Percentiles rank a stretch among this genome's conserved stretches.
Conservation (phyloP, 2,888 invertebrate species). For the Acrobeloides nanus region DNA sequence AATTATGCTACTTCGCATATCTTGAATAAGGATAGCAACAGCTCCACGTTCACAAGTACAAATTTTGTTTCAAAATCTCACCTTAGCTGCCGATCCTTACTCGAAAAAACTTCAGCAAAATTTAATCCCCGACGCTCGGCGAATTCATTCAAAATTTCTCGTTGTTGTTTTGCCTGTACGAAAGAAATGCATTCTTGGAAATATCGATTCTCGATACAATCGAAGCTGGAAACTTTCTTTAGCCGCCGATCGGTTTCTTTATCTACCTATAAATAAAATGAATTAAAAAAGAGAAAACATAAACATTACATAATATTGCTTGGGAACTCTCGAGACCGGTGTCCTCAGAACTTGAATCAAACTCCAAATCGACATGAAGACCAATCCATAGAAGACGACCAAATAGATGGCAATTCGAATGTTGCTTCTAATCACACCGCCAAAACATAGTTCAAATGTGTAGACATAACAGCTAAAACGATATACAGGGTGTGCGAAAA, state of each 20-base stretch:
- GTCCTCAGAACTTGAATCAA: conserved; percentile 26
- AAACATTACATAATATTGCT: conserved; percentile 18
- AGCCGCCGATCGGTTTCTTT: conserved; percentile 24
- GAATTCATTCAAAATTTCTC: conserved; percentile 22
- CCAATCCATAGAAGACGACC: conserved; percentile 21
- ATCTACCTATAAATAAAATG: conserved; percentile 11
- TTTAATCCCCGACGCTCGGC: conserved; percentile 5
- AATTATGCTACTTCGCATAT: no score
- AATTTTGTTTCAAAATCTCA: no score
- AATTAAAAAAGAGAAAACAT: neutral
- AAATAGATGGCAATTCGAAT: conserved; percentile 24
- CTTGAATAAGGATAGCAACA: no score
- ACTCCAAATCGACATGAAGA: conserved; percentile 32
- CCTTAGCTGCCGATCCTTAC: no score
- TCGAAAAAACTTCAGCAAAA: conserved; percentile 21
- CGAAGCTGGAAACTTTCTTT: conserved; percentile 28
- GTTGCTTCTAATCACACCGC: conserved; percentile 7
- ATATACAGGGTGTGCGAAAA: no score
- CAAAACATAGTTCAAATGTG: conserved; percentile 17
- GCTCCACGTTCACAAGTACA: no score
- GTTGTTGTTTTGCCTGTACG: conserved; percentile 19
- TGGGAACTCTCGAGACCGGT: conserved; percentile 27
- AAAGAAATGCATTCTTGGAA: conserved; percentile 29
- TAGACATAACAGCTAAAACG: conserved; percentile 18
- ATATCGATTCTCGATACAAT: conserved; percentile 26